These are phyloP conservation scores for Hippocampus abdominalis DNA, from an alignment of 2,113 vertebrate species.

Conservation along the genomic window DNA sequence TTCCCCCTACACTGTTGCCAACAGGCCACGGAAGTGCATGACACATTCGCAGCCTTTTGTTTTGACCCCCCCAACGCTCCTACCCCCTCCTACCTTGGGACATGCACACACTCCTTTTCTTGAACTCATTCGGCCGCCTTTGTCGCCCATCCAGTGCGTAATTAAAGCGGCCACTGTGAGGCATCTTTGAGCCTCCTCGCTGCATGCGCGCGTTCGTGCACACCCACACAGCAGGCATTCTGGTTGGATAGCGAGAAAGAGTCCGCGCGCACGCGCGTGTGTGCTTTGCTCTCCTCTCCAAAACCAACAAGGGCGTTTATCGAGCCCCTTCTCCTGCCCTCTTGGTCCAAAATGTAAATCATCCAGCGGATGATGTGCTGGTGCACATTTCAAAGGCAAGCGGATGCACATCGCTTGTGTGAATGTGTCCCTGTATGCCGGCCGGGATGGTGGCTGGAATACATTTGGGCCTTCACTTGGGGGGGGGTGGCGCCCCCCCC, in stretches of 20 bases:
- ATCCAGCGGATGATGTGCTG: slow-evolving; percentile 37
- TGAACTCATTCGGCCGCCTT: slow-evolving; percentile 28
- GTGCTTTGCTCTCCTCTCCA: not conserved
- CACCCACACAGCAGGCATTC: slow-evolving; percentile 48
- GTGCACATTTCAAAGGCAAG: slow-evolving; percentile 44
- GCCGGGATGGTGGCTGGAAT: not conserved
- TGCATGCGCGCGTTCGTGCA: slow-evolving; percentile 41
- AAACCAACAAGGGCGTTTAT: slow-evolving; percentile 2
- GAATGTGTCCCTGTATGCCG: no score
- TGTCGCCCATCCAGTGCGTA: slow-evolving; percentile 34
- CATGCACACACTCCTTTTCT: slow-evolving; percentile 1
- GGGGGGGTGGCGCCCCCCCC: no score
- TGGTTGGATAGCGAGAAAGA: slow-evolving; percentile 1
- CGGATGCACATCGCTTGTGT: not conserved
- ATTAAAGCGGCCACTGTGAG: slow-evolving; percentile 40
- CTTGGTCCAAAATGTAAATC: slow-evolving; percentile 39
- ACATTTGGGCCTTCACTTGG: not conserved
- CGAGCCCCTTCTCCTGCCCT: slow-evolving; percentile 5
- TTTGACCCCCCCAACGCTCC: not conserved
- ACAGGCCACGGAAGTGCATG: slow-evolving; percentile 32
- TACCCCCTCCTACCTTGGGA: not conserved
- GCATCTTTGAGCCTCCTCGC: slow-evolving; percentile 30
- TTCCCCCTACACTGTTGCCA: slow-evolving; percentile 59
- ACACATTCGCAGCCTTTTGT: slow-evolving; percentile 4
- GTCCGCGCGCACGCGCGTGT: no score